Conservation (phyloP, 2,888 invertebrate species). For the Phyllotreta cruciferae region DNA sequence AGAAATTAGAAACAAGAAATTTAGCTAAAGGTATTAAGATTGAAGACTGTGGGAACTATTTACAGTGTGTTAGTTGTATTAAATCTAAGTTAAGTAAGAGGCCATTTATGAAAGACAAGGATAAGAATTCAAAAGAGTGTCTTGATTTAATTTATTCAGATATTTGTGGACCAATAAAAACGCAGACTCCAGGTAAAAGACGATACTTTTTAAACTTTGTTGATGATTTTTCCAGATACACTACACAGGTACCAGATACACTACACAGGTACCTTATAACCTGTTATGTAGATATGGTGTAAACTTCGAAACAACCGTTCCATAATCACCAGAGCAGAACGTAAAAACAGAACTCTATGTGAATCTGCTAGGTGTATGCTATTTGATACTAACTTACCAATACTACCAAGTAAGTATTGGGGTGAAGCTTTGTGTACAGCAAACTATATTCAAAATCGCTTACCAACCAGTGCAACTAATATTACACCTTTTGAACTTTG, state of each 20-base stretch:
- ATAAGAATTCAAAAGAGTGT: not conserved
- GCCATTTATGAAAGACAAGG: not conserved
- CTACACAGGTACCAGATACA: not conserved
- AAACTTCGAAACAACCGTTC: no score
- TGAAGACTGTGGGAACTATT: conserved; percentile 2
- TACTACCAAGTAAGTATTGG: no score
- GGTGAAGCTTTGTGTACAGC: not conserved
- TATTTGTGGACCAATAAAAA: no score
- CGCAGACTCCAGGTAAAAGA: no score
- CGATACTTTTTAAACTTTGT: no score
- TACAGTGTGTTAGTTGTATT: conserved; percentile 3
- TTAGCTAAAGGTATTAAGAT: conserved; percentile 5
- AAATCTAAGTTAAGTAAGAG: conserved; percentile 4
- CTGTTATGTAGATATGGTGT: no score
- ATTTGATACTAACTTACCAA: no score
- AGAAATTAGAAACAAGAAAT: not conserved
- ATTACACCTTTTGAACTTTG: not conserved
- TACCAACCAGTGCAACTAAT: not conserved
- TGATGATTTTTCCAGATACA: no score
- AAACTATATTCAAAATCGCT: not conserved
- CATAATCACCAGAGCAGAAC: no score
- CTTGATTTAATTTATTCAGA: conserved; percentile 4
- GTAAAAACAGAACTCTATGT: no score
- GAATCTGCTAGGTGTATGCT: no score
- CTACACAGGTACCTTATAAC: not conserved